These are phyloP conservation scores for Amphiprion percula DNA, from an alignment of 2,113 vertebrate genomes.

Conservation along the genomic window DNA sequence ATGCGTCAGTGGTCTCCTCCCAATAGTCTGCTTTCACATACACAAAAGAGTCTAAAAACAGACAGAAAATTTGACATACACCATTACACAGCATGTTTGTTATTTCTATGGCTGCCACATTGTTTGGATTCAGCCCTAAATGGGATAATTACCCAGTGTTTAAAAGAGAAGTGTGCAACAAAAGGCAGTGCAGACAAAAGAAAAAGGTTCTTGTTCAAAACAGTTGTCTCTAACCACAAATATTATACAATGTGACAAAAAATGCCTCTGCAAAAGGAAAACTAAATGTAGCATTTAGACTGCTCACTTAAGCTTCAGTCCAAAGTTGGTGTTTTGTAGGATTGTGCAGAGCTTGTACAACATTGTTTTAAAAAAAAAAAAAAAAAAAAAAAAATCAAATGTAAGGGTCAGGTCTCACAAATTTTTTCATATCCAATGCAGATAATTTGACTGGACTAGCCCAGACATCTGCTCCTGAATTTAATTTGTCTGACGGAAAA, in stretches of 20 bases:
- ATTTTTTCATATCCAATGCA: neutral
- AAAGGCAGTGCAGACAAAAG: constrained; percentile 36
- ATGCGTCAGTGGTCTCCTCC: constrained; percentile 9
- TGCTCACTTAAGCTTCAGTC: neutral
- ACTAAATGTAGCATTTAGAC: neutral
- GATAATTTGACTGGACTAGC: neutral
- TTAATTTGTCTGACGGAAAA: neutral
- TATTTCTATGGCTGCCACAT: constrained; percentile 53
- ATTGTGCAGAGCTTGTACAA: neutral
- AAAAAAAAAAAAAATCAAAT: neutral
- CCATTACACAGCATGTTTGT: constrained; percentile 45
- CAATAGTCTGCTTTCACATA: neutral
- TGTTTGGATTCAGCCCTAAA: constrained; percentile 60
- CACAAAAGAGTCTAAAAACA: constrained; percentile 21
- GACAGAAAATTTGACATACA: constrained; percentile 37
- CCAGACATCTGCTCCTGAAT: neutral
- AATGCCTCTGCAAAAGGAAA: neutral
- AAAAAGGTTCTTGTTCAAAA: constrained; percentile 21
- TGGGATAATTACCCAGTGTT: constrained; percentile 66
- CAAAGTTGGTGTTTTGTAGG: neutral
- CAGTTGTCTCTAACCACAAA: constrained; percentile 23
- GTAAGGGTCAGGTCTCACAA: neutral
- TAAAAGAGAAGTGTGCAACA: constrained; percentile 37
- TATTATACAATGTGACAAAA: constrained; percentile 22
- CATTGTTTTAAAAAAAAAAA: neutral